Percentiles rank a stretch among this genome's conserved stretches.
Conservation (phyloP, 2,888 invertebrate species). For the Dolichopus griseipennis region DNA sequence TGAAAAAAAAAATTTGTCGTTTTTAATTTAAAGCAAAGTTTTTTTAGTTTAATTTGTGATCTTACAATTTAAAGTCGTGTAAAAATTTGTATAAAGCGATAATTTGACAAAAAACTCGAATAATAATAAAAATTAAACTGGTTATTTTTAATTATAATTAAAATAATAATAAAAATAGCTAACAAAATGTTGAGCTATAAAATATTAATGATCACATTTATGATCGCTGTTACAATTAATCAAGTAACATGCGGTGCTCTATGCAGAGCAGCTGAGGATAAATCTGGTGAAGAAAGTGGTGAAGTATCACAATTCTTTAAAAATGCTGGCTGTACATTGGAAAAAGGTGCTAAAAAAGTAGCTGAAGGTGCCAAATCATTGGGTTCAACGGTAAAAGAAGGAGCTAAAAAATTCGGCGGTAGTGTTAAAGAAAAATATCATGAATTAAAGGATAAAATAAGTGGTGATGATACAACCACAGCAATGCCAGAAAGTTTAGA, state of each 20-base stretch:
- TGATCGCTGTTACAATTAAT: conserved; percentile 25
- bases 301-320: conserved; percentile 34
- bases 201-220: conserved; percentile 19
- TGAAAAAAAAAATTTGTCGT: too few species aligned
- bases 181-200: neutral
- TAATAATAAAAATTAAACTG: too few species aligned
- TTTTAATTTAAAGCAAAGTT: too few species aligned
- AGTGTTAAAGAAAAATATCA: conserved; percentile 32
- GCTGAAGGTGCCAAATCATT: conserved; percentile 34
- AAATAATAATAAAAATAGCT: neutral
- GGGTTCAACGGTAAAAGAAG: conserved; percentile 32
- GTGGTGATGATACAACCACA: neutral
- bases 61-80: too few species aligned
- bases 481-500: neutral
- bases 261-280: neutral
- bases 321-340: conserved; percentile 34
- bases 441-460: conserved; percentile 30
- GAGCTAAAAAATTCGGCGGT: conserved; percentile 33
- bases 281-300: conserved; percentile 26
- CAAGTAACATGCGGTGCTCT: neutral
- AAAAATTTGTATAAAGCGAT: too few species aligned
- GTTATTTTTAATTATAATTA: neutral
- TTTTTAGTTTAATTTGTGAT: too few species aligned
- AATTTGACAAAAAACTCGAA: too few species aligned
- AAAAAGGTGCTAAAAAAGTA: conserved; percentile 32